A percentile compares a stretch with the other conserved stretches of the same genome.
phyloP scores from a whole-genome alignment of 2,888 invertebrate genomes.

The Drosophila rubida region DNA sequence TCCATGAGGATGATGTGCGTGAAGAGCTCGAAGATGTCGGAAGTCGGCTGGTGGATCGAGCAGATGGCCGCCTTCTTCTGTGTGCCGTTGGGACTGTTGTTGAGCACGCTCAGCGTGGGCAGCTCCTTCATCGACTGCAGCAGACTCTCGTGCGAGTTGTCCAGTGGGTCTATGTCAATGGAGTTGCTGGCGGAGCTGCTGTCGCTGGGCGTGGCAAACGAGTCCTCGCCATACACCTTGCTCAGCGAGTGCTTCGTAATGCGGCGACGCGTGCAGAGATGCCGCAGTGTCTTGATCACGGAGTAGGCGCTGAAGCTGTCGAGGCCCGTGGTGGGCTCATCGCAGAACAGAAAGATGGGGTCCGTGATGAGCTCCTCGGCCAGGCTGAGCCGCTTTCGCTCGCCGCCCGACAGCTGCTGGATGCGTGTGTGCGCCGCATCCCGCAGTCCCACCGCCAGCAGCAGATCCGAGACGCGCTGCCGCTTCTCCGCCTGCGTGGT shows the following conservation, averaged over 20 bases:
- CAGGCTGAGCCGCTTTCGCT: conserved; percentile 93
- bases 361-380: conserved; percentile 95
- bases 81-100: conserved; percentile 67
- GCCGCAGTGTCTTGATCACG: conserved; percentile 90
- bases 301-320: conserved; percentile 95
- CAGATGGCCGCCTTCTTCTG: conserved; percentile 90
- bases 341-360: conserved; percentile 95
- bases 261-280: conserved; percentile 86
- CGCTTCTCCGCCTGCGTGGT: conserved; percentile 84
- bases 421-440: conserved; percentile 90
- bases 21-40: conserved; percentile 93
- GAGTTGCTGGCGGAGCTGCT: conserved; percentile 66
- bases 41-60: conserved; percentile 96
- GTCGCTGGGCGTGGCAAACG: conserved; percentile 66
- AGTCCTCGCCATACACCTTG: conserved; percentile 78
- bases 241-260: conserved; percentile 68
- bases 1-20: conserved; percentile 92
- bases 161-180: conserved; percentile 81
- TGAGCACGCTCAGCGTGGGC: conserved; percentile 71
- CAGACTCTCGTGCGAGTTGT: conserved; percentile 56
- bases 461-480: conserved; percentile 79
- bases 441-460: conserved; percentile 89
- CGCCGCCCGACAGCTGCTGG: conserved; percentile 94
- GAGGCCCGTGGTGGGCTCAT: conserved; percentile 96
- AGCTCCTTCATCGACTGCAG: conserved; percentile 63